A percentile compares a stretch with the other conserved stretches of the same genome.
These are phyloP conservation scores for Hiodon tergisus DNA, from an alignment of 2,113 vertebrate species.

Conservation along the genomic window DNA sequence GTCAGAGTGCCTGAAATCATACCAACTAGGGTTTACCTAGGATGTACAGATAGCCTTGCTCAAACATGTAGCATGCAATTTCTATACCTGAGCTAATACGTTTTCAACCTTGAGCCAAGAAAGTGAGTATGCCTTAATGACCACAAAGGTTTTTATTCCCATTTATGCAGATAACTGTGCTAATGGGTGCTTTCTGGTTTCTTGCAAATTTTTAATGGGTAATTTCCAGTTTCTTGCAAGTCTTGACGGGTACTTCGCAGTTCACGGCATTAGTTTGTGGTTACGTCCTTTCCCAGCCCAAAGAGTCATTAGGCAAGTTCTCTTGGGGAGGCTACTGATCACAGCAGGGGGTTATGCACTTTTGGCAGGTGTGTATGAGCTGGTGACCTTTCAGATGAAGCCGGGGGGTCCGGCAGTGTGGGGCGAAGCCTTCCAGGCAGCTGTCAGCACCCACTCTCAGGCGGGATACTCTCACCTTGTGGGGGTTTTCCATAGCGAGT, in stretches of 20 bases:
- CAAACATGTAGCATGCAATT: not conserved
- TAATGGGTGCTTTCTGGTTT: no score
- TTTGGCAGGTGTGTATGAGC: constrained; percentile 79
- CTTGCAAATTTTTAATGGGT: no score
- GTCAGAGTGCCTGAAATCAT: no score
- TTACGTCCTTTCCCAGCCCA: not conserved
- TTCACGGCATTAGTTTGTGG: not conserved
- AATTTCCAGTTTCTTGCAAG: no score
- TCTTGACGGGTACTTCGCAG: not conserved
- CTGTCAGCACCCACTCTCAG: constrained; percentile 63
- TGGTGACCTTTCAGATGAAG: constrained; percentile 78
- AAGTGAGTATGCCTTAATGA: no score
- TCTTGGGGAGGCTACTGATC: not conserved
- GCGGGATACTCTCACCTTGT: constrained; percentile 74
- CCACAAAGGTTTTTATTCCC: no score
- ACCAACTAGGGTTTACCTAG: no score
- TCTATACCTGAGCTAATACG: no score
- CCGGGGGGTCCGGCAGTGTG: constrained; percentile 82
- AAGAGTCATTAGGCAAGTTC: not conserved
- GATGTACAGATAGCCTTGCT: not conserved
- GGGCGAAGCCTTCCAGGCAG: constrained; percentile 68
- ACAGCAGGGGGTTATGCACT: not conserved
- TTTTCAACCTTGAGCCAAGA: no score
- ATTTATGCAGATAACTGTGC: no score
- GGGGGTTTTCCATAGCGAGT: constrained; percentile 80